Conservation (phyloP, 2,113 vertebrate genomes). For the Percopsis transmontana region DNA sequence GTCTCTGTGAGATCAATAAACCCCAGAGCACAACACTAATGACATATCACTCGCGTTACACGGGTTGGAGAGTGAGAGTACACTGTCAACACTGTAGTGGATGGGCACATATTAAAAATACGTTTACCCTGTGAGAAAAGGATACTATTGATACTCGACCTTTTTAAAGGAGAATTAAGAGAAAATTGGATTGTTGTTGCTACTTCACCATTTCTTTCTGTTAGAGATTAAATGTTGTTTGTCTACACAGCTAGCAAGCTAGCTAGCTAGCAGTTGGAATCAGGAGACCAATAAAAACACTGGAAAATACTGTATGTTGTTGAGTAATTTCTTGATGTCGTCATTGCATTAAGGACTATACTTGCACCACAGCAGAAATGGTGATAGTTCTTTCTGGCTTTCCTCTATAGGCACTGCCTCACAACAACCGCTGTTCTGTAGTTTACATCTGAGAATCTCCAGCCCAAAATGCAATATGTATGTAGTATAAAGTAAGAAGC, state of each 20-base stretch:
- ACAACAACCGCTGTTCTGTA: no score
- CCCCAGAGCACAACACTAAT: conserved; percentile 45
- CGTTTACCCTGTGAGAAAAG: conserved; percentile 2
- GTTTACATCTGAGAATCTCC: no score
- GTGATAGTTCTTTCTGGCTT: neutral
- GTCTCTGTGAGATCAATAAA: conserved; percentile 56
- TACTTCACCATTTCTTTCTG: conserved; percentile 4
- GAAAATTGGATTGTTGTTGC: conserved; percentile 24
- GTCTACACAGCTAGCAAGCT: neutral
- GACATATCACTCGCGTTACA: conserved; percentile 29
- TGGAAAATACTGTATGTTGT: no score
- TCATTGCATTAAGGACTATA: neutral
- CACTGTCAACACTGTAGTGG: neutral
- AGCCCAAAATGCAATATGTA: no score
- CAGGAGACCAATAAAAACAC: conserved; percentile 24
- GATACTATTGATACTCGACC: conserved; percentile 17
- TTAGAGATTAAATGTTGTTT: conserved; percentile 5
- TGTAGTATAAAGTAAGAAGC: no score
- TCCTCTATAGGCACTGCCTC: no score
- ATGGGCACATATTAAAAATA: conserved; percentile 4
- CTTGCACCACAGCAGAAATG: no score
- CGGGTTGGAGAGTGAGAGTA: neutral
- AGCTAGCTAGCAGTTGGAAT: conserved; percentile 6
- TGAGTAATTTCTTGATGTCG: neutral
- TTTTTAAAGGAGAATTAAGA: conserved; percentile 22